Base-by-base conservation (phyloP, 92 coral and sea anemone genomes). In the Pocillopora grandis region DNA sequence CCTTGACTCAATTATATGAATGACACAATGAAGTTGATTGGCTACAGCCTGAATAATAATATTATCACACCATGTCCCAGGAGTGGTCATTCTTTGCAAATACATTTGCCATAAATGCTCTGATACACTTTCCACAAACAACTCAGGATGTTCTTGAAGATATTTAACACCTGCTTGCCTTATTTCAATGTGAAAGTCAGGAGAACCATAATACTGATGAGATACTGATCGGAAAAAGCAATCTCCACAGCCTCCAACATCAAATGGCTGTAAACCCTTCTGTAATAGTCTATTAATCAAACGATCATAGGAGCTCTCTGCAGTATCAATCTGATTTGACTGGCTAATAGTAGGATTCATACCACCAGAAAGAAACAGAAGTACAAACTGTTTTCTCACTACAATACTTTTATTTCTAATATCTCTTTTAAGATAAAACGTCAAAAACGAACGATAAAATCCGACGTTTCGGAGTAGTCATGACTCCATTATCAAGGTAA, bases 221-320 rank as follows among this genome's bases (percentile, higher is more conserved):
- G 82, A 72, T 36, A 89, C 70, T 59, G 81, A 37, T 77, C 78
- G 77, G 49, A 88, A 88, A 88, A 88, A 88, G 61, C 88, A 88
- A 55, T 82, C 88, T 6, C 91, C 85, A 76, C 56, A 67, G 57
- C 88, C 91, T 31, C 91, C 91, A 23, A 83, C 85, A 71, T 88
- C 91, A 60, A 88, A 23, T 49, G 91, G 76, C 76, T 78, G 81
- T 72, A 88, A 83, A 88, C 87, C 91, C 66, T 75, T 83, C 75
- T 80, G 42, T 27, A 58, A 68, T 77, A 88, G 74, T 77, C 86
- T 88, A 61, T 62, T 72, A 20, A 82, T 66, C 68, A 82, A 72
- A 58, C 70, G 61, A 82, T 82, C 78, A 71, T 42, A 82, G 76
- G 86, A 73, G 48, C 63, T 0, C 37, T 70, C 77, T 68, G 65